phyloP scores from a whole-genome alignment of 2,113 vertebrate species.

The Siphamia tubifer region DNA sequence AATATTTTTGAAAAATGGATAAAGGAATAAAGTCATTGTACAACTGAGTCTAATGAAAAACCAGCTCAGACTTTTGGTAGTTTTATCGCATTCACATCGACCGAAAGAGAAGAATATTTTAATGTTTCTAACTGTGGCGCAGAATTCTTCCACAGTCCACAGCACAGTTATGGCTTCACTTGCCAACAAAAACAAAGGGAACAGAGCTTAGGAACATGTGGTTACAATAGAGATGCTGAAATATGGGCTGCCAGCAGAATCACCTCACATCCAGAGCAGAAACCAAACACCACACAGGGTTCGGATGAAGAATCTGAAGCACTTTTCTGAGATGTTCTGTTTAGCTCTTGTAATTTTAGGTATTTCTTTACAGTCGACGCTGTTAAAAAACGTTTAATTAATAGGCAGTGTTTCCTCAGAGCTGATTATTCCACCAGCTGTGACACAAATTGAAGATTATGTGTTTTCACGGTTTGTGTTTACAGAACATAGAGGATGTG shows the following conservation, averaged over 20 bases:
- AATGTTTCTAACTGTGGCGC: background rate
- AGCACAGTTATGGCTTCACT: background rate
- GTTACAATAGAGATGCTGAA: constrained; percentile 47
- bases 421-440: constrained; percentile 19
- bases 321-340: background rate
- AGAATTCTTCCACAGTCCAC: background rate
- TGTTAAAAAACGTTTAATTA: background rate
- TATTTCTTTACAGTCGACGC: background rate
- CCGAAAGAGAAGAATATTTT: too few species aligned
- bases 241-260: constrained; percentile 19
- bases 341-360: background rate
- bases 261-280: constrained; percentile 13
- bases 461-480: constrained; percentile 12
- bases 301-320: background rate
- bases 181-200: constrained; percentile 20
- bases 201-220: constrained; percentile 46
- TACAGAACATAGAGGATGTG: constrained; percentile 14
- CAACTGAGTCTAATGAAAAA: too few species aligned
- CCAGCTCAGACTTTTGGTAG: too few species aligned
- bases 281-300: background rate
- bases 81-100: too few species aligned
- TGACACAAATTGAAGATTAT: constrained; percentile 22
- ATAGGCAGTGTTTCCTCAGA: background rate
- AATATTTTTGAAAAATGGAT: too few species aligned
- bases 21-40: too few species aligned